Evolutionary conservation across 2,888 invertebrate species (phyloP).

Genomic region (Tetragonula carbonaria): DNA sequence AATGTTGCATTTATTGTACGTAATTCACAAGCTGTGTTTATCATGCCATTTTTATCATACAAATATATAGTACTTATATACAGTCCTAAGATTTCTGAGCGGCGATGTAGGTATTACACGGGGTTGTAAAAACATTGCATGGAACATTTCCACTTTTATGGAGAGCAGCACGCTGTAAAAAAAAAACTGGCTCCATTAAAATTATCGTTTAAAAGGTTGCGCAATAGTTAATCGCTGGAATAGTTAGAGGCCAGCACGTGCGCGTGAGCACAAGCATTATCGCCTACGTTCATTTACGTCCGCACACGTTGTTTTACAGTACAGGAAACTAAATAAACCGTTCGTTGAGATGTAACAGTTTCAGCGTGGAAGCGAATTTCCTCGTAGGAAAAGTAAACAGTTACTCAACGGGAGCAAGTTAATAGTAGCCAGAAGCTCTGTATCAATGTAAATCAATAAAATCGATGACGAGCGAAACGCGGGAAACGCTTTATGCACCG

Average conservation of each 20-base stretch:
- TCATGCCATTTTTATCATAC: too few relatives aligned
- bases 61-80: too few relatives aligned
- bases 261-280: slow-evolving; percentile 10
- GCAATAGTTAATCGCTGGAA: slow-evolving; percentile 52
- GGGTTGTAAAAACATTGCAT: background rate
- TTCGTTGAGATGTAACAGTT: slow-evolving; percentile 56
- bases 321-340: slow-evolving; percentile 63
- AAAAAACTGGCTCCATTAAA: slow-evolving; percentile 43
- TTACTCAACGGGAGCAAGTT: slow-evolving; percentile 29
- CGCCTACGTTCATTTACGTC: slow-evolving; percentile 66
- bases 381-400: slow-evolving; percentile 50
- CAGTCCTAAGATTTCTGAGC: too few relatives aligned
- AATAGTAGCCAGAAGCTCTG: slow-evolving; percentile 45
- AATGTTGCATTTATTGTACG: too few relatives aligned
- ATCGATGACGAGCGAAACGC: slow-evolving; percentile 5
- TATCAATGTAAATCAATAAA: slow-evolving; percentile 38
- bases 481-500: background rate
- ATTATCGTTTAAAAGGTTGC: slow-evolving; percentile 48
- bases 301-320: slow-evolving; percentile 59
- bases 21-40: too few relatives aligned
- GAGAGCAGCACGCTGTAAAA: slow-evolving; percentile 22
- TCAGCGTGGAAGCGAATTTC: slow-evolving; percentile 19
- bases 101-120: background rate
- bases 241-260: slow-evolving; percentile 36
- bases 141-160: slow-evolving; percentile 19